Base-by-base conservation (phyloP, 2,888 invertebrate genomes). In the Cataglyphis altisquamis region DNA sequence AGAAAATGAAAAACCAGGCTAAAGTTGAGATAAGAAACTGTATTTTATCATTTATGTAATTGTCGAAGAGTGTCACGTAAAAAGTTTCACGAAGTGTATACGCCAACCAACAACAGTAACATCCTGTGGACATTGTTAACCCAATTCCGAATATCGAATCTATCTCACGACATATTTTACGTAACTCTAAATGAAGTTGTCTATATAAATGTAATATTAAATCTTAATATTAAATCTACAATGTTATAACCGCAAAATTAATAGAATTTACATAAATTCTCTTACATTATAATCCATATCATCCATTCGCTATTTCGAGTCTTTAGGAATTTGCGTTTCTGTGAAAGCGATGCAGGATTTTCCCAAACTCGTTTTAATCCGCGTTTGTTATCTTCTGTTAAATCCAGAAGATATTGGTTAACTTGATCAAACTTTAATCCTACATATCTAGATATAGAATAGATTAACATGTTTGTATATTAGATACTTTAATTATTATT, bases 141-240 rank as follows among this genome's bases (percentile, higher is more conserved):
- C 29, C 32, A 29, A 29, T 12, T 45, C 73, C 73, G 15, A 73
- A 73, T 73, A 73, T 73, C 6, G n/a, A n/a, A 9, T 73, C 21
- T 9, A 73, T 4, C 18, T 73, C 73, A 39, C n/a, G 73, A 45
- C 60, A 62, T 73, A 73, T 41, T 32, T 62, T 73, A 9, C 21
- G 12, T 32, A 73, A 60, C 1, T 72, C 72, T 10, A 72, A 72
- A 29, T 72, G 55, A 60, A 72, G 72, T 39, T 72, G 57, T 41
- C 73, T 72, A 4, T 0, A 10, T 25, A 70, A 70, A 70, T 12
- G 15, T 6, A 60, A 45, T 41, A 41, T 39, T 45, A 32, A 29
- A 60, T 60, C 18, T 60, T 3, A 8, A n/a, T 29, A 1, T 41
- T 73, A 18, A 39, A 72, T 10, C 10, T 21, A 41, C 6, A 5